Evolutionary conservation across 2,888 invertebrate species (phyloP), one percentile per base, ranked within the genome.

Genomic region (Andrena fulva): DNA sequence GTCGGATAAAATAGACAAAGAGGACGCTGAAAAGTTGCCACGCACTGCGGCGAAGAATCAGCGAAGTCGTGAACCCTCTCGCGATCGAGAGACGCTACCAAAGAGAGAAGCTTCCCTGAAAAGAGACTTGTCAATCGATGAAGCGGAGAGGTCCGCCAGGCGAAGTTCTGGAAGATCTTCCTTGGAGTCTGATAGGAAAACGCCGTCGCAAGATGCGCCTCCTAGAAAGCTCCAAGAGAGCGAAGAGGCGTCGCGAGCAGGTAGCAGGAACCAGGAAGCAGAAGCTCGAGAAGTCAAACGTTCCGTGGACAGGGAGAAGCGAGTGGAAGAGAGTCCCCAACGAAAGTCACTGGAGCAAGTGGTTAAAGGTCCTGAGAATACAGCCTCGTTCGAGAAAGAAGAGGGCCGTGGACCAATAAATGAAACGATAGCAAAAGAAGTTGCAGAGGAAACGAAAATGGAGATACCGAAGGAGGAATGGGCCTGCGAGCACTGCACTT

Each of bases 401-500:
- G 16, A 12, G 2, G 52, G 20, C 24, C 29, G 16, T 1, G 62
- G 8, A n/a, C 5, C 50, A 10, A n/a, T 10, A 56, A 12, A 2
- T 27, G 20, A 10, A 33, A 75, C 29, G 31, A 33, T 2, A 0
- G 8, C 59, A 0, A 72, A 70, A 2, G 27, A 42, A 4, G 33
- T 29, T n/a, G 20, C 35, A 10, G 27, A 20, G 16, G 42, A 54
- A 6, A 10, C 16, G 6, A 7, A 16, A 0, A 85, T 84, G 78
- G 80, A 88, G 50, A 83, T 87, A 50, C 90, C 88, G 6, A 82
- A 79, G 0, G 90, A 95, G 16, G 94, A 95, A 74, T 98, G 98
- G 98, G 96, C 97, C 85, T 98, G 98, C 93, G 97, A 98, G 91
- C 97, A 98, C 91, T 98, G 98, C 92, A 98, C 98, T 0, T 98